Evolutionary conservation across 1,140 invertebrate genomes (phyloP).

Genomic region (Plectrocnemia conspersa): DNA sequence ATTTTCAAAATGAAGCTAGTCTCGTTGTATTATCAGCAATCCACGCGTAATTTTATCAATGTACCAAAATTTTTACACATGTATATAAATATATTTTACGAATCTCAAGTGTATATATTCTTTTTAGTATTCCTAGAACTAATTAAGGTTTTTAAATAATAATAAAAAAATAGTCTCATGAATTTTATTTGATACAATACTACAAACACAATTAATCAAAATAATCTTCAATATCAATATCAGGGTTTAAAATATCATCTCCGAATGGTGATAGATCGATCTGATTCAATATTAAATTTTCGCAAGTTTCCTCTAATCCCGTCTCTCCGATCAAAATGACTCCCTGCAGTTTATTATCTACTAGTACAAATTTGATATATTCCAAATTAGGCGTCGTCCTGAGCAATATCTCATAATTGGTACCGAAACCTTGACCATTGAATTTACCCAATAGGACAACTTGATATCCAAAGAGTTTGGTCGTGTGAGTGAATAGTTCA

Average conservation of each 20-base stretch:
- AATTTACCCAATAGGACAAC: slow-evolving; percentile 90
- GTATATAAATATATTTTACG: too few relatives aligned
- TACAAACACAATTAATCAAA: slow-evolving; percentile 75
- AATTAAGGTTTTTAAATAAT: too few relatives aligned
- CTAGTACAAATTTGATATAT: slow-evolving; percentile 88
- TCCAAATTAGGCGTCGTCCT: slow-evolving; percentile 78
- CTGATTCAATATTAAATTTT: slow-evolving; percentile 95
- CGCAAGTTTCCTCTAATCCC: slow-evolving; percentile 95
- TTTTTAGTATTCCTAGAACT: too few relatives aligned
- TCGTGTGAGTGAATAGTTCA: slow-evolving; percentile 95
- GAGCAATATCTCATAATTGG: slow-evolving; percentile 82
- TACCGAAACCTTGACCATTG: slow-evolving; percentile 85
- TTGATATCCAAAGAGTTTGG: slow-evolving; percentile 91
- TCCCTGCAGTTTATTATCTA: slow-evolving; percentile 82
- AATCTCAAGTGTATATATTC: too few relatives aligned
- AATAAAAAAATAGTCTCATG: neutral
- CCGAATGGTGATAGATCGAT: slow-evolving; percentile 84
- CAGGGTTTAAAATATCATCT: slow-evolving; percentile 89
- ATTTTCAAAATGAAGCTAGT: too few relatives aligned
- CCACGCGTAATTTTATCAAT: too few relatives aligned
- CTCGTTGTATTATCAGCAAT: too few relatives aligned
- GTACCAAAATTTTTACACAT: too few relatives aligned
- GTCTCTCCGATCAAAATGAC: slow-evolving; percentile 96
- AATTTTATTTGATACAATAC: neutral
- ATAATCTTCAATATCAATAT: slow-evolving; percentile 98